A percentile compares a stretch with the other conserved stretches of the same genome.
Evolutionary conservation across 2,113 vertebrate genomes (phyloP).

Genomic region (Callaeas wilsoni): DNA sequence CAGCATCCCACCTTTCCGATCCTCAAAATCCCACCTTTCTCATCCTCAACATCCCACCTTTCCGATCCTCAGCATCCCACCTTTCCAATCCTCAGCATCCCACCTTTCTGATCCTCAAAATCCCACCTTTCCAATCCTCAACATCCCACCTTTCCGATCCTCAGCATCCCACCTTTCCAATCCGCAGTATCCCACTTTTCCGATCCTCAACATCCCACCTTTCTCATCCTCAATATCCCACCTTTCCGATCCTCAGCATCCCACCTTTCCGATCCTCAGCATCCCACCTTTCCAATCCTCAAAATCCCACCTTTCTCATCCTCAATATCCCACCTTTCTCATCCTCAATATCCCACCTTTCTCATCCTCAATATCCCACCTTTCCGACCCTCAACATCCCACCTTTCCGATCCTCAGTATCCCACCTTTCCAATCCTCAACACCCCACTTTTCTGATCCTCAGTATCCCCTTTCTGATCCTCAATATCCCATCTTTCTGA

Average conservation of each 20-base stretch:
- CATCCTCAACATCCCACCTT: rapidly evolving
- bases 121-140: rapidly evolving
- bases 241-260: not conserved
- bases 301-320: rapidly evolving
- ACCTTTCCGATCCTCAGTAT: not conserved
- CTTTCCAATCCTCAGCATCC: rapidly evolving
- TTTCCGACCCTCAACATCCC: not conserved
- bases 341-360: too few relatives aligned
- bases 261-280: too few relatives aligned
- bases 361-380: not conserved
- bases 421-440: not conserved
- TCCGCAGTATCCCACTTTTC: not conserved
- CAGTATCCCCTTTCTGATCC: not conserved
- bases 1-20: rapidly evolving
- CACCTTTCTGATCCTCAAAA: rapidly evolving
- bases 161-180: rapidly evolving
- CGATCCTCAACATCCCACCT: not conserved
- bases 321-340: rapidly evolving
- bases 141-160: rapidly evolving
- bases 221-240: not conserved
- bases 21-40: rapidly evolving
- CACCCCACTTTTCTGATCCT: rapidly evolving
- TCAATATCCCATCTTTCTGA: rapidly evolving
- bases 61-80: rapidly evolving
- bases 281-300: rapidly evolving